Evolutionary conservation across 2,113 vertebrate species (phyloP).

Genomic region (Progne subis): DNA sequence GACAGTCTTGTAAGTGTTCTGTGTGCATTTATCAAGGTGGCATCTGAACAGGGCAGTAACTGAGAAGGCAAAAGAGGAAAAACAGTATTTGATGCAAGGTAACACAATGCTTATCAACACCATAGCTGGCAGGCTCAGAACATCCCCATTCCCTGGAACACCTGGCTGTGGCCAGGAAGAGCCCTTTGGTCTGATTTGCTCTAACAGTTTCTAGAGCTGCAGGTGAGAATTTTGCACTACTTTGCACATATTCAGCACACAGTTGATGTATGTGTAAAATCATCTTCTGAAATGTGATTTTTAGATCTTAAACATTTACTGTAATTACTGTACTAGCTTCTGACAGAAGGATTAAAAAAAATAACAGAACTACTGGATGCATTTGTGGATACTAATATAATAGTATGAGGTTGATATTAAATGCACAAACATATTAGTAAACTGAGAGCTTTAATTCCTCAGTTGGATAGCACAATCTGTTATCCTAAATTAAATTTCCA

Average conservation of each 20-base stretch:
- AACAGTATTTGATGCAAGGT: accelerated
- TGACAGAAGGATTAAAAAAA: neutral
- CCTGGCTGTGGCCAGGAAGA: neutral
- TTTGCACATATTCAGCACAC: neutral
- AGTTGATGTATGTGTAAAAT: neutral
- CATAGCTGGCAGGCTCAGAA: neutral
- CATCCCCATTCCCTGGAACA: accelerated
- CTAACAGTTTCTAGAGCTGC: neutral
- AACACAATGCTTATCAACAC: neutral
- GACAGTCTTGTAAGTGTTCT: neutral
- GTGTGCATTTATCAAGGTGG: neutral
- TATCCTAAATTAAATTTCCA: constrained; percentile 79
- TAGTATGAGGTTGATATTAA: constrained; percentile 57
- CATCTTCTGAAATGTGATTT: neutral
- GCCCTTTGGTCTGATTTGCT: neutral
- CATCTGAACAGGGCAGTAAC: neutral
- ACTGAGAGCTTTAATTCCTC: constrained; percentile 70
- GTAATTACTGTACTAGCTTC: constrained; percentile 27
- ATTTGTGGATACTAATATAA: constrained; percentile 39
- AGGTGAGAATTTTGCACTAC: neutral
- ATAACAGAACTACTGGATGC: neutral
- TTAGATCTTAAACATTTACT: neutral
- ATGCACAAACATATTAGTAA: constrained; percentile 55
- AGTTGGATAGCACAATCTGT: constrained; percentile 71
- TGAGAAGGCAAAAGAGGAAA: neutral